Conservation (phyloP, 2,113 vertebrate genomes). For the Alexandromys fortis region DNA sequence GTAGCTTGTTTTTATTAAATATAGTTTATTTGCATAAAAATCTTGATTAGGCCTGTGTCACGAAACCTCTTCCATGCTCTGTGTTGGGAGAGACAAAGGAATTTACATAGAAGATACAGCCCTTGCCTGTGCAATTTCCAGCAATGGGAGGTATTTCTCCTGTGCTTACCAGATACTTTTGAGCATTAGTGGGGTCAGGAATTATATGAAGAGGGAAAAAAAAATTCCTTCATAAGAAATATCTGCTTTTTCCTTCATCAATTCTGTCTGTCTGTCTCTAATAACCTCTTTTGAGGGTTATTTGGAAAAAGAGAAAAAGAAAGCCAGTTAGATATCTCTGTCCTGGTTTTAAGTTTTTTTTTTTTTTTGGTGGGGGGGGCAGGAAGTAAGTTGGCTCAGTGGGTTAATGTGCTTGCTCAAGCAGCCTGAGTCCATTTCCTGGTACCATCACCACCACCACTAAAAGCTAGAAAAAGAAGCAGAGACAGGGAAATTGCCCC, state of each 20-base stretch:
- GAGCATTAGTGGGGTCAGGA: background rate
- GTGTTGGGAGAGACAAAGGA: conserved; percentile 3
- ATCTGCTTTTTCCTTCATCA: background rate
- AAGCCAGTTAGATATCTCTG: background rate
- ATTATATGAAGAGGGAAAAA: background rate
- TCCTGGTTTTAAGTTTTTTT: background rate
- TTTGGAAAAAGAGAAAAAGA: background rate
- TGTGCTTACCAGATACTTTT: background rate
- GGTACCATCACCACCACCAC: background rate
- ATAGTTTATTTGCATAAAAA: conserved; percentile 33
- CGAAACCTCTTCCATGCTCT: background rate
- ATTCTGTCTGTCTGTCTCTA: background rate
- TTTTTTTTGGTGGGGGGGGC: background rate
- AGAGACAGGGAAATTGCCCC: background rate
- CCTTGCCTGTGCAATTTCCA: background rate
- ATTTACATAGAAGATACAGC: background rate
- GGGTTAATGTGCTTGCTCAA: background rate
- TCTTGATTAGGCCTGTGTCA: background rate
- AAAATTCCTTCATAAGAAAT: background rate
- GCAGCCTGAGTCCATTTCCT: background rate
- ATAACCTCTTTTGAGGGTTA: background rate
- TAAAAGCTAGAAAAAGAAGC: background rate
- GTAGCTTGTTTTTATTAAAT: conserved; percentile 24
- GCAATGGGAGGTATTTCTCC: background rate
- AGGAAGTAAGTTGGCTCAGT: no score